A percentile compares a stretch with the other conserved stretches of the same genome.
These are phyloP conservation scores for Syngnathus typhle DNA, from an alignment of 2,113 vertebrate species.

Conservation along the genomic window DNA sequence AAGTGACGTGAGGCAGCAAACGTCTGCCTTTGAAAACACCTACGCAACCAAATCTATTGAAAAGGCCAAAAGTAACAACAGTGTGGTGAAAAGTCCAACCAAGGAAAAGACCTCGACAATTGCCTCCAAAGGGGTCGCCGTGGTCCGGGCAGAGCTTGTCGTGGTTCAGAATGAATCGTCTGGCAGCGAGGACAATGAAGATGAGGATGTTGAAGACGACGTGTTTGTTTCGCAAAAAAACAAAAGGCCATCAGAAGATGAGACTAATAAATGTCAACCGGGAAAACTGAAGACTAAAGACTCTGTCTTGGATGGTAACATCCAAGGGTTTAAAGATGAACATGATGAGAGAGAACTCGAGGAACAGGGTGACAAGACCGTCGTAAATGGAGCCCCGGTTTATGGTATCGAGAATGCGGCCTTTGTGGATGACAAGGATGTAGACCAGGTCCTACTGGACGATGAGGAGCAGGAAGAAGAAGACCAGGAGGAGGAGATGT, in stretches of 20 bases:
- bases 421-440: slow-evolving; percentile 81
- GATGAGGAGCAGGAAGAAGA: slow-evolving; percentile 46
- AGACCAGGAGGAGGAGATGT: slow-evolving; percentile 59
- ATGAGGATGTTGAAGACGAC: slow-evolving; percentile 49
- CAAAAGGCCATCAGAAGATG: slow-evolving; percentile 4
- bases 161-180: slow-evolving; percentile 78
- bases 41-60: slow-evolving; percentile 41
- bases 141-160: slow-evolving; percentile 72
- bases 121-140: slow-evolving; percentile 47
- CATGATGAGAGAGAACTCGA: slow-evolving; percentile 43
- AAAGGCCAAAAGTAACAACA: slow-evolving; percentile 36
- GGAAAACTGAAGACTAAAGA: slow-evolving; percentile 38
- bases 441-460: slow-evolving; percentile 65
- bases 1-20: slow-evolving; percentile 48
- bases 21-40: slow-evolving; percentile 38
- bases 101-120: slow-evolving; percentile 40
- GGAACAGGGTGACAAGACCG: slow-evolving; percentile 59
- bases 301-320: slow-evolving; percentile 28
- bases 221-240: slow-evolving; percentile 52
- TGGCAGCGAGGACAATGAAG: slow-evolving; percentile 70
- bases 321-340: slow-evolving; percentile 34
- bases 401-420: slow-evolving; percentile 86
- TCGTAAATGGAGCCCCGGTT: slow-evolving; percentile 62
- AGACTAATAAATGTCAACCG: slow-evolving; percentile 27
- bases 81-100: slow-evolving; percentile 15